These are phyloP conservation scores for Prenolepis imparis DNA, from an alignment of 2,888 invertebrate species.

Conservation along the genomic window DNA sequence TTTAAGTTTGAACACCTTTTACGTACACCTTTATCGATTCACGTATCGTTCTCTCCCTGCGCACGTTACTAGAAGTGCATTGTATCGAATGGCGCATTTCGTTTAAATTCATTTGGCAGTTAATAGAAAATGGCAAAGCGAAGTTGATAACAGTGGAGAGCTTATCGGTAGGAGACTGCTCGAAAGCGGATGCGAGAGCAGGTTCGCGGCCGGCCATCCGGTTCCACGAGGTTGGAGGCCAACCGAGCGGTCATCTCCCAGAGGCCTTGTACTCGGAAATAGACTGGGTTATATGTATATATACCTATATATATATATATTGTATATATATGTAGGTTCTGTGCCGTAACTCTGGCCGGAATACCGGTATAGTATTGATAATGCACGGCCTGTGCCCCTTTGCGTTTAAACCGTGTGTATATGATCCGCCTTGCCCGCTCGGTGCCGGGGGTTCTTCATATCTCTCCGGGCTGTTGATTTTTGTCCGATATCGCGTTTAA, in stretches of 20 bases:
- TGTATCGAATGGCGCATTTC: constrained; percentile 50
- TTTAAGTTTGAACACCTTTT: constrained; percentile 17
- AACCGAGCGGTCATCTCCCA: constrained; percentile 78
- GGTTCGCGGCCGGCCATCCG: constrained; percentile 71
- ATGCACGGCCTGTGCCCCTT: constrained; percentile 64
- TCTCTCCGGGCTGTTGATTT: constrained; percentile 21
- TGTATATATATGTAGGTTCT: not conserved
- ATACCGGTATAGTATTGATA: constrained; percentile 75
- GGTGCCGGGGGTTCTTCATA: constrained; percentile 29
- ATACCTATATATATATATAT: constrained; percentile 9
- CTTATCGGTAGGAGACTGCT: constrained; percentile 70
- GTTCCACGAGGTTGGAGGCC: constrained; percentile 67
- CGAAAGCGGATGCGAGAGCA: constrained; percentile 67
- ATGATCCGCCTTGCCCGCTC: not conserved
- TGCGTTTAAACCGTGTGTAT: constrained; percentile 63
- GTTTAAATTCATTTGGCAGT: constrained; percentile 73
- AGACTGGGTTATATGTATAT: constrained; percentile 67
- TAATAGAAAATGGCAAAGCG: constrained; percentile 68
- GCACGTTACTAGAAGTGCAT: constrained; percentile 62
- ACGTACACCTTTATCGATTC: constrained; percentile 35
- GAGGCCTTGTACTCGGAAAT: constrained; percentile 76
- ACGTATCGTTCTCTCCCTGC: not conserved
- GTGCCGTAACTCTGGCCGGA: constrained; percentile 65
- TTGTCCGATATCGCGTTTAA: constrained; percentile 1
- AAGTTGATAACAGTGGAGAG: constrained; percentile 64